Percentiles rank a stretch among this genome's conserved stretches.
Evolutionary conservation across 2,888 invertebrate genomes (phyloP).

Genomic region (Trachelus tabidus): DNA sequence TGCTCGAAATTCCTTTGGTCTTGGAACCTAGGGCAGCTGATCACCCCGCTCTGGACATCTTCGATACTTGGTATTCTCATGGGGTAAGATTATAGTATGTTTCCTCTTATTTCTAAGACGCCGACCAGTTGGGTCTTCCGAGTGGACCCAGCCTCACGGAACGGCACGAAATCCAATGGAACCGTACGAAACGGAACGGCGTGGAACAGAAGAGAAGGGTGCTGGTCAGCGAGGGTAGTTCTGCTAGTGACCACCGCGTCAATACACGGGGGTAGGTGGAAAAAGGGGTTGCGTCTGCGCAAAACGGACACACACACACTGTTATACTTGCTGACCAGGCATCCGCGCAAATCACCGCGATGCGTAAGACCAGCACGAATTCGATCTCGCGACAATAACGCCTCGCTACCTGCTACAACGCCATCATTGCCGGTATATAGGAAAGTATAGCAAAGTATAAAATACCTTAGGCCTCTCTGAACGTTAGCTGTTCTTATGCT

Average conservation of each 20-base stretch:
- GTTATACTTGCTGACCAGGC: constrained; percentile 46
- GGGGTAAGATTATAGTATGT: background rate
- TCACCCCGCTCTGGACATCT: background rate
- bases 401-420: background rate
- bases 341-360: constrained; percentile 50
- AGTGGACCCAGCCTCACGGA: background rate
- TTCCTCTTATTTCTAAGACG: background rate
- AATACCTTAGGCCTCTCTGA: background rate
- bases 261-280: constrained; percentile 57
- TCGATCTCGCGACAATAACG: background rate
- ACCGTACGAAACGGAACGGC: background rate
- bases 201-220: background rate
- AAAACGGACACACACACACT: constrained; percentile 30
- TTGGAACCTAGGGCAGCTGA: background rate
- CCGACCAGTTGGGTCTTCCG: background rate
- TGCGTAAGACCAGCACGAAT: constrained; percentile 8
- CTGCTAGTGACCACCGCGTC: constrained; percentile 62
- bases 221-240: constrained; percentile 53
- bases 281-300: constrained; percentile 61
- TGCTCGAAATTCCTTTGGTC: background rate
- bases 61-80: background rate
- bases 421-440: background rate
- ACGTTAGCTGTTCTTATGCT: background rate
- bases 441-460: background rate
- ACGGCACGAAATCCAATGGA: background rate